Evolutionary conservation across 2,797 vertebrate species (phyloP), one percentile per base, ranked within the genome.

Genomic region (Pipistrellus pipistrellus): DNA sequence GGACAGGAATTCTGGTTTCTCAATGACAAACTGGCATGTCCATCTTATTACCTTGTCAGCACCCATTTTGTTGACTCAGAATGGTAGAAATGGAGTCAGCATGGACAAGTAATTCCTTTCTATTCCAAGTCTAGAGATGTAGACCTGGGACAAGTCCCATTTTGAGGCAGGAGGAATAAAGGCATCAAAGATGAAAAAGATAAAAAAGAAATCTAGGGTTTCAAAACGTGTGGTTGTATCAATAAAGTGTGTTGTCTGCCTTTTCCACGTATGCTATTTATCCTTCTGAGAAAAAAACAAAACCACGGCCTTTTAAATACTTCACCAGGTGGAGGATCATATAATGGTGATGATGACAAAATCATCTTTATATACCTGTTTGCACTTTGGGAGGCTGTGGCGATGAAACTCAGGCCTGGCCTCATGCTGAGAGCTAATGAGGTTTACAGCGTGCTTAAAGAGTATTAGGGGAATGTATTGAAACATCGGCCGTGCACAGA

Each of bases 401-500:
- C 55, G 20, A 91, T 57, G 95, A 95, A 96, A 97, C 85, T 88
- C 95, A 95, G 97, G 94, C 95, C 69, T 76, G 96, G 95, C 95
- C 94, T 51, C 96, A 97, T 38, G 96, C 96, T 96, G 96, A 57
- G 96, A 94, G 88, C 91, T 97, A 97, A 97, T 94, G 96, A 97
- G 97, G 95, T 97, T 97, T 96, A 94, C 97, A 97, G 88, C 94
- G 96, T 86, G 88, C 88, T 94, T 97, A 93, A 92, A 96, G 96
- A 94, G 91, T 91, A 96, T 97, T 97, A 97, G 94, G 95, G 86
- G 91, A 91, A 96, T 93, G 86, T 95, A 96, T 96, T 96, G 97
- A 97, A 96, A 97, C 96, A 97, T 96, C 92, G 96, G 95, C 95
- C 27, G 73, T 64, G 87, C 64, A 68, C 93, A 55, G 92, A 57